A percentile compares a stretch with the other conserved stretches of the same genome.
Conservation (phyloP, 1,140 invertebrate species). For the Sycophila sp. region DNA sequence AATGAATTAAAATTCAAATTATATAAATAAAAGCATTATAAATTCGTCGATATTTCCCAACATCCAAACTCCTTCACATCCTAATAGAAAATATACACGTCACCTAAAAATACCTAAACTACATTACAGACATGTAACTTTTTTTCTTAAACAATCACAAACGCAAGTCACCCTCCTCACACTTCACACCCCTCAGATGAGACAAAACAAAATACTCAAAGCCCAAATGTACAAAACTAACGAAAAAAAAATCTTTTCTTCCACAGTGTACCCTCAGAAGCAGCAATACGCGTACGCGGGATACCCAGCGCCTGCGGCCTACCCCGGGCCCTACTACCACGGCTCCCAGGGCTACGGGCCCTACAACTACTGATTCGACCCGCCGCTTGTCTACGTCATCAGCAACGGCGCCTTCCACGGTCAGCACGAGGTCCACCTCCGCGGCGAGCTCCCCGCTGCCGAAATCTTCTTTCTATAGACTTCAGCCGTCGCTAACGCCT, state of each 20-base stretch:
- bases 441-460: background rate
- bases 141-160: background rate
- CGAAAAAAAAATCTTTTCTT: too few relatives aligned
- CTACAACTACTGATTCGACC: slow-evolving; percentile 82
- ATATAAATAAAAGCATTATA: background rate
- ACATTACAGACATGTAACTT: background rate
- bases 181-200: background rate
- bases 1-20: background rate
- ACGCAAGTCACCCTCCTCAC: background rate
- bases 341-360: slow-evolving; percentile 89
- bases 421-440: background rate
- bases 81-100: background rate
- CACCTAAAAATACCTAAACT: background rate
- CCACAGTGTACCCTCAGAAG: slow-evolving; percentile 90
- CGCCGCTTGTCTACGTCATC: background rate
- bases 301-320: slow-evolving; percentile 84
- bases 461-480: too few relatives aligned
- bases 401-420: background rate
- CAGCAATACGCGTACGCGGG: slow-evolving; percentile 90
- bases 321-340: slow-evolving; percentile 88
- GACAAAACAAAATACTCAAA: background rate
- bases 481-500: too few relatives aligned
- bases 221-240: too few relatives aligned
- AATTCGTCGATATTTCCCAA: background rate
- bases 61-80: too few relatives aligned